Evolutionary conservation across 1,140 invertebrate genomes (phyloP), one percentile per base, ranked within the genome.

Genomic region (Copidosoma floridanum): DNA sequence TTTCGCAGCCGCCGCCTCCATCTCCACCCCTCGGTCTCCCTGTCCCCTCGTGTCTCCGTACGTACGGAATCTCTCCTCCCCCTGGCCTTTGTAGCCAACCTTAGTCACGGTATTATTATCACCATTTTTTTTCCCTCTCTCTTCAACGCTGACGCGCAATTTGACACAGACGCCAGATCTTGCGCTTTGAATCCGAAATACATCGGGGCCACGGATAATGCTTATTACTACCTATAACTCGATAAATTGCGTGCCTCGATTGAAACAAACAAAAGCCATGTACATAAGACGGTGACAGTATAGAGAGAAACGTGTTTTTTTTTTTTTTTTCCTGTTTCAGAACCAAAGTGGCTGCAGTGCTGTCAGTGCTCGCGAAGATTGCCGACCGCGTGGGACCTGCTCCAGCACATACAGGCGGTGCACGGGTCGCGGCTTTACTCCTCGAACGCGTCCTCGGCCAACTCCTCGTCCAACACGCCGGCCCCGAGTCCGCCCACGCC

Each of bases 401-500:
- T 98, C 11, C 94, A 97, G 75, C 96, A 98, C 74, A 94, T 92
- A 16, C 95, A 98, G 78, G 91, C 90, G 65, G 86, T 89, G 46
- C 95, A 98, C 75, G 95, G 95, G 18, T 89, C 97, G 59, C 92
- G 95, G 75, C 93, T 98, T 66, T 98, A 96, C 80, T 85, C 91
- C 24, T 90, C 93, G 61, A 78, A 82, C 35, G 67, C 69, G 38
- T 74, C 76, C 11, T 72, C 76, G 44, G 74, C 71, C 23, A 80
- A 78, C 41, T 81, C 79, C 1, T 81, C 80, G 3, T 76, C 79
- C 14, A 77, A 71, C 38, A 77, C 77, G 1, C 76, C 80, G 21
- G 75, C 80, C 1, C 78, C 77, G 32, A 80, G 78, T 65, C 78
- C 79, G 11, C 76, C 79, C 24, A 77, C 77, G 27, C 71, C 77